phyloP scores from a whole-genome alignment of 2,888 invertebrate genomes.

The Prosapia bicincta region DNA sequence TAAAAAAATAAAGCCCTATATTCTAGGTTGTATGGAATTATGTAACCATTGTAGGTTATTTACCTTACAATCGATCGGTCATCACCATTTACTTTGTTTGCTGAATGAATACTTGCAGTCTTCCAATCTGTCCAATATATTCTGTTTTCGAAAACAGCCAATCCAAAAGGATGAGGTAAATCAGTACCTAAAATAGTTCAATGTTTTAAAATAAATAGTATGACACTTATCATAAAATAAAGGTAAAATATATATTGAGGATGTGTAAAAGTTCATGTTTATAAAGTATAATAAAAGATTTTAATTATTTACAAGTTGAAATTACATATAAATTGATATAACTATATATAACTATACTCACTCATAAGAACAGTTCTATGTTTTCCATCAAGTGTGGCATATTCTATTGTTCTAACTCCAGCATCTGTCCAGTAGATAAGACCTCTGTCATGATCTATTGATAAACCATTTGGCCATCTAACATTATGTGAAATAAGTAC shows the following conservation, averaged over 20 bases:
- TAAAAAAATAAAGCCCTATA: no score
- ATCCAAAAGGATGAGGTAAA: constrained; percentile 75
- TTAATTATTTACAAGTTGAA: no score
- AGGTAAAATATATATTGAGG: no score
- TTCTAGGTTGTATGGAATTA: no score
- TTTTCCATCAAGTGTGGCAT: constrained; percentile 72
- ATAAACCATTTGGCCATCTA: constrained; percentile 82
- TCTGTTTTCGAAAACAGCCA: constrained; percentile 71
- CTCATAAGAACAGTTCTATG: constrained; percentile 51
- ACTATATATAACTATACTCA: neutral
- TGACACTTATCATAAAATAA: no score
- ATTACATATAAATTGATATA: no score
- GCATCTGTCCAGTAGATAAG: constrained; percentile 88
- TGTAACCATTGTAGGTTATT: no score
- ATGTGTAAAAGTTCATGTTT: no score
- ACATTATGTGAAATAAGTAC: constrained; percentile 64
- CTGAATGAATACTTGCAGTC: constrained; percentile 70
- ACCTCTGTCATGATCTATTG: constrained; percentile 68
- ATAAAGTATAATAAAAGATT: no score
- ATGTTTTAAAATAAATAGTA: no score
- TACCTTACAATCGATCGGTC: constrained; percentile 61
- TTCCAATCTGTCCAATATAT: constrained; percentile 88
- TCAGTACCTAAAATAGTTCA: constrained; percentile 51
- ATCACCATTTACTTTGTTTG: constrained; percentile 69
- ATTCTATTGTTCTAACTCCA: constrained; percentile 74